phyloP scores from a whole-genome alignment of 2,888 invertebrate species.

The Lomographa bimaculata region DNA sequence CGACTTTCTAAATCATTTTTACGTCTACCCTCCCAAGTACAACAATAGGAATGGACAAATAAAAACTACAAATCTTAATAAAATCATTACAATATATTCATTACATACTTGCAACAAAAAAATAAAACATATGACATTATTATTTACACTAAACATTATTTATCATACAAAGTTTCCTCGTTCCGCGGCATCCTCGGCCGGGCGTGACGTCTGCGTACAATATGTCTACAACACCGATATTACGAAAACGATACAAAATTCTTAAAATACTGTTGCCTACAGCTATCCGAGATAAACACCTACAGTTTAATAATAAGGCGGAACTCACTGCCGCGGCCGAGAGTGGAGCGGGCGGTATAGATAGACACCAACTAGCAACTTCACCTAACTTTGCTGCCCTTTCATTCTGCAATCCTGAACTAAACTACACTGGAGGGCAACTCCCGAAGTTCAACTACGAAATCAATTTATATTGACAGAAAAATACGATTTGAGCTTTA shows the following conservation, averaged over 20 bases:
- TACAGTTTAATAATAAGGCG: constrained; percentile 22
- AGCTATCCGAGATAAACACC: constrained; percentile 19
- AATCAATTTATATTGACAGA: too few species aligned
- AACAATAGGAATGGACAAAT: not conserved
- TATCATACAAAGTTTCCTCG: constrained; percentile 35
- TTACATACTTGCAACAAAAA: constrained; percentile 35
- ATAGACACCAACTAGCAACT: constrained; percentile 12
- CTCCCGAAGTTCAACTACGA: too few species aligned
- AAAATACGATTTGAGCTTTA: too few species aligned
- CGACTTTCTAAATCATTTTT: too few species aligned
- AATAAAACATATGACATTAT: constrained; percentile 38
- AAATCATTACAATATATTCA: constrained; percentile 33
- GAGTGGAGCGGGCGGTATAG: constrained; percentile 14
- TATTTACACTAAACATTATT: constrained; percentile 45
- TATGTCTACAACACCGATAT: constrained; percentile 31
- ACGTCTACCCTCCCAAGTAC: too few species aligned
- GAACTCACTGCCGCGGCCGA: constrained; percentile 15
- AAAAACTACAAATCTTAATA: constrained; percentile 27
- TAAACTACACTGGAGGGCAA: too few species aligned
- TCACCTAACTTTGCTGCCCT: too few species aligned
- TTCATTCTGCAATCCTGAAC: too few species aligned
- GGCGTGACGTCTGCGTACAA: constrained; percentile 14
- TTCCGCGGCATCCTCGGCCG: constrained; percentile 28
- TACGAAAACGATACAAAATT: constrained; percentile 16
- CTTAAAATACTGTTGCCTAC: constrained; percentile 17